These are phyloP conservation scores for Oscheius sp. DNA, from an alignment of 1,140 invertebrate species.

Conservation along the genomic window DNA sequence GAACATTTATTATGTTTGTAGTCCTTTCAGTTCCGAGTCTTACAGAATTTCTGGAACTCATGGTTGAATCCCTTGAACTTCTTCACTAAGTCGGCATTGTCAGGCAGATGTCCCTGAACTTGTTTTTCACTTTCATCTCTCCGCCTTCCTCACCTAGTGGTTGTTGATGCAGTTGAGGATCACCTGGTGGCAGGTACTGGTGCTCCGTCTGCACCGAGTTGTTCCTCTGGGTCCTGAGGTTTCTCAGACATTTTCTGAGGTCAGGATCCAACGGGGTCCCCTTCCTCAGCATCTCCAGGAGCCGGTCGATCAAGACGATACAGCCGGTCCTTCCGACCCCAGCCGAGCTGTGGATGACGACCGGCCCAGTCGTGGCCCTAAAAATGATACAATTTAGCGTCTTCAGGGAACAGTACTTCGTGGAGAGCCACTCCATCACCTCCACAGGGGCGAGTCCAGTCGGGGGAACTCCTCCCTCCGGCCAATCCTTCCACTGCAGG, in stretches of 20 bases:
- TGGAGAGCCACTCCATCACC: constrained; percentile 66
- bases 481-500: constrained; percentile 38
- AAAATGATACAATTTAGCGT: no score
- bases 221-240: constrained; percentile 1
- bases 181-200: constrained; percentile 29
- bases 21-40: no score
- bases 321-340: constrained; percentile 89
- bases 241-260: background rate
- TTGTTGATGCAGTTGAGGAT: constrained; percentile 24
- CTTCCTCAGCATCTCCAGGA: constrained; percentile 28
- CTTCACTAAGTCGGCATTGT: no score
- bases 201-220: constrained; percentile 33
- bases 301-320: constrained; percentile 36
- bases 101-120: no score
- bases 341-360: constrained; percentile 64
- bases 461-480: constrained; percentile 41
- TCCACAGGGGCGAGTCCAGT: constrained; percentile 14
- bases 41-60: no score
- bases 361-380: constrained; percentile 87
- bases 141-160: no score
- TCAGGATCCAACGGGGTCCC: constrained; percentile 2
- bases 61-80: no score
- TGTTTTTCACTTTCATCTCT: no score
- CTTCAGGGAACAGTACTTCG: no score
- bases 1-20: no score